Conservation (phyloP, 2,888 invertebrate species). For the Amaurobius ferox region DNA sequence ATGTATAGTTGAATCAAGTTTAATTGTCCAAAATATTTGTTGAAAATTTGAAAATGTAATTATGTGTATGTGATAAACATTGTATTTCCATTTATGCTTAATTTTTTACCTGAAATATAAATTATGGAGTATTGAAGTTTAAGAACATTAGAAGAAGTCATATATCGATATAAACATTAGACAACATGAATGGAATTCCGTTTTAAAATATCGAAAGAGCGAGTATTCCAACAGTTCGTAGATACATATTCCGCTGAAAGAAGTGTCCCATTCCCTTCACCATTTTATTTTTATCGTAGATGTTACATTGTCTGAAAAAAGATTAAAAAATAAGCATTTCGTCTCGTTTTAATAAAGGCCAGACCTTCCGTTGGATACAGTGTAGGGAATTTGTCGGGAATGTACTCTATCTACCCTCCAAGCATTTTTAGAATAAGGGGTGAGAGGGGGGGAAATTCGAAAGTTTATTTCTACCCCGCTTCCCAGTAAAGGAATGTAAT, state of each 20-base stretch:
- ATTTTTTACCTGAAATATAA: too few species aligned
- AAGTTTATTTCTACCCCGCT: constrained; percentile 37
- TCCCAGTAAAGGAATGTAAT: constrained; percentile 56
- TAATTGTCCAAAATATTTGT: too few species aligned
- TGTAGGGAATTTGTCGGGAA: constrained; percentile 37
- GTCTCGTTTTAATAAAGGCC: constrained; percentile 38
- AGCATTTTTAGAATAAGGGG: constrained; percentile 45
- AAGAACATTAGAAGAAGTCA: too few species aligned
- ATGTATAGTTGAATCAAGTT: too few species aligned
- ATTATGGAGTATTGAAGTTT: too few species aligned
- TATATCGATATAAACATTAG: too few species aligned
- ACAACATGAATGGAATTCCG: too few species aligned
- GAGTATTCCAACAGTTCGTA: neutral
- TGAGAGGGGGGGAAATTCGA: constrained; percentile 38
- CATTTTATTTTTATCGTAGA: neutral
- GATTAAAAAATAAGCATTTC: constrained; percentile 9
- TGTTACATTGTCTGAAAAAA: neutral
- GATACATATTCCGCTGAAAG: neutral
- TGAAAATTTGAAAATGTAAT: too few species aligned
- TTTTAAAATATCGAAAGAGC: too few species aligned
- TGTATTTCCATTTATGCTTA: too few species aligned
- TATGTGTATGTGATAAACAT: too few species aligned
- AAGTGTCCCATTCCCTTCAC: neutral
- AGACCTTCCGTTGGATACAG: constrained; percentile 25
- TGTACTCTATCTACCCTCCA: constrained; percentile 14